Conservation (phyloP, 2,888 invertebrate genomes). For the Harmothoe impar region DNA sequence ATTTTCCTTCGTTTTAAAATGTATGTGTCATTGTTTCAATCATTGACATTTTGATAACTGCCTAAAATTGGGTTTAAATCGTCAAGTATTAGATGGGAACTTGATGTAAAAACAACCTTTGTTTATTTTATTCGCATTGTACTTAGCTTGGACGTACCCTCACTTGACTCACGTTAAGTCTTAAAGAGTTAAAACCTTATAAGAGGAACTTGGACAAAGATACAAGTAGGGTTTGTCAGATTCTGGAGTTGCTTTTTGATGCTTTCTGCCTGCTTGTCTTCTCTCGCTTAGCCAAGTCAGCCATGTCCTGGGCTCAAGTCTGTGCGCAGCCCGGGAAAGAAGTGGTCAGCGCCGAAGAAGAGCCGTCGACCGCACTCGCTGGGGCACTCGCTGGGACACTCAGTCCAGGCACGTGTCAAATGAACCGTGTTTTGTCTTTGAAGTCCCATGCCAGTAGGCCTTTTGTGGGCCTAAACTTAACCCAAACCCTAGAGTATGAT, state of each 20-base stretch:
- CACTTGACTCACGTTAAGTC: no score
- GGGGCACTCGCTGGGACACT: neutral
- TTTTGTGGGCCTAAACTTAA: neutral
- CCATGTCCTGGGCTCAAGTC: constrained; percentile 49
- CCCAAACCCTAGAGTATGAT: no score
- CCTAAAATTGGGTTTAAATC: no score
- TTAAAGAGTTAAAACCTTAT: no score
- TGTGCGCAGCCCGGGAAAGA: constrained; percentile 6
- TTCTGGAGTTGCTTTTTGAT: constrained; percentile 3
- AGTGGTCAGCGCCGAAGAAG: neutral
- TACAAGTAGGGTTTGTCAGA: neutral
- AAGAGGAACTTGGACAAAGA: no score
- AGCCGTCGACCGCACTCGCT: neutral
- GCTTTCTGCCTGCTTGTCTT: constrained; percentile 25
- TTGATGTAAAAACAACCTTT: no score
- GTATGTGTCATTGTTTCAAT: no score
- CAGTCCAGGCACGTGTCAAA: neutral
- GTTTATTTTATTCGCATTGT: no score
- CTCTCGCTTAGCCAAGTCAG: constrained; percentile 27
- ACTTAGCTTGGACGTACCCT: no score
- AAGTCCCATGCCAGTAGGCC: neutral
- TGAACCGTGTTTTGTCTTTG: neutral
- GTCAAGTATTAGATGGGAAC: no score
- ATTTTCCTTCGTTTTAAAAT: no score
- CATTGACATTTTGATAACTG: no score